phyloP scores from a whole-genome alignment of 2,888 invertebrate genomes.

The Rhopalosiphum nymphaeae region DNA sequence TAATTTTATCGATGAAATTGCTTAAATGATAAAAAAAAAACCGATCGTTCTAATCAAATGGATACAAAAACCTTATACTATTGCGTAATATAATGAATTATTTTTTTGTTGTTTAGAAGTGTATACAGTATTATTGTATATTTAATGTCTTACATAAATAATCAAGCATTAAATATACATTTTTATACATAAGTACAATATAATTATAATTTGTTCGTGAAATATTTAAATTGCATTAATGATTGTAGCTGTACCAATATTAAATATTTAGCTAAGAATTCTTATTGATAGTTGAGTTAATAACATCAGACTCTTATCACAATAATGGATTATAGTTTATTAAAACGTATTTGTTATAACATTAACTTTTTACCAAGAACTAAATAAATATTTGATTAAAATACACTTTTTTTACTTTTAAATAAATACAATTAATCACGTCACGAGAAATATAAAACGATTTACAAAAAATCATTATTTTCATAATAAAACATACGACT shows the following conservation, averaged over 20 bases:
- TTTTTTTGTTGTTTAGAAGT: constrained; percentile 17
- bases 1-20: neutral
- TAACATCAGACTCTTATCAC: neutral
- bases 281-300: neutral
- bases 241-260: neutral
- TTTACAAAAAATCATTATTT: neutral
- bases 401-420: neutral
- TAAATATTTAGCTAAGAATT: neutral
- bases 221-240: neutral
- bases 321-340: neutral
- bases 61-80: neutral
- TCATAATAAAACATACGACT: neutral
- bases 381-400: neutral
- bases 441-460: neutral
- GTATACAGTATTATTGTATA: neutral
- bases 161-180: neutral
- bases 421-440: neutral
- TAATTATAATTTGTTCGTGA: neutral
- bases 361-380: neutral
- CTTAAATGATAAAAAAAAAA: neutral
- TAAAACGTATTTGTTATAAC: neutral
- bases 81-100: neutral
- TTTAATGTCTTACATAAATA: neutral
- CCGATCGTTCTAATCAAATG: constrained; percentile 14
- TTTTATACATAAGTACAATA: neutral